These are phyloP conservation scores for Sminthurinus signatus DNA, from an alignment of 1,140 invertebrate species.

Conservation along the genomic window DNA sequence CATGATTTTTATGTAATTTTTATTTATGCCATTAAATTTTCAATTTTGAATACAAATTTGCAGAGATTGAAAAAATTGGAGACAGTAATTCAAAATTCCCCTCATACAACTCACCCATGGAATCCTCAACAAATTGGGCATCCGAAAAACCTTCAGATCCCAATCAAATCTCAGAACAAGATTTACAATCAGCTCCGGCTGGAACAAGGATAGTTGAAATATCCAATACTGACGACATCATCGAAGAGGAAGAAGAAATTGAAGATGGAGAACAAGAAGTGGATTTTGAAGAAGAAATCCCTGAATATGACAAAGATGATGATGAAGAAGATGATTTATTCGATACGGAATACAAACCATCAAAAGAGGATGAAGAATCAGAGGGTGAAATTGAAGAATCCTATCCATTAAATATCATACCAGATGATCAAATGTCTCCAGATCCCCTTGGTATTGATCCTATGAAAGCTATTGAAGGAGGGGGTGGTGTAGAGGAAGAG, in stretches of 20 bases:
- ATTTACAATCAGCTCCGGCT: background rate
- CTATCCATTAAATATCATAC: constrained; percentile 8
- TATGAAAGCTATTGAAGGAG: background rate
- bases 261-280: background rate
- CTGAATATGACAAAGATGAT: background rate
- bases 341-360: background rate
- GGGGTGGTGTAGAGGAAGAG: background rate
- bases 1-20: too few species aligned
- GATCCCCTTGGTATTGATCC: background rate
- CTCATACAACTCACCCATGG: background rate
- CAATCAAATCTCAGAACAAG: background rate
- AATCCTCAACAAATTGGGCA: background rate
- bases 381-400: constrained; percentile 3
- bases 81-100: constrained; percentile 9
- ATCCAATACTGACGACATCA: background rate
- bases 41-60: too few species aligned
- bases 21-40: too few species aligned
- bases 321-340: background rate
- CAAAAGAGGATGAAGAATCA: background rate
- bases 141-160: background rate
- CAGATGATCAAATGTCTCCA: constrained; percentile 11
- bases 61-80: constrained; percentile 4
- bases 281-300: background rate
- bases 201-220: too few species aligned
- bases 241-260: background rate